A percentile compares a stretch with the other conserved stretches of the same genome.
These are phyloP conservation scores for Ostrea edulis DNA, from an alignment of 1,140 invertebrate genomes.

Conservation along the genomic window DNA sequence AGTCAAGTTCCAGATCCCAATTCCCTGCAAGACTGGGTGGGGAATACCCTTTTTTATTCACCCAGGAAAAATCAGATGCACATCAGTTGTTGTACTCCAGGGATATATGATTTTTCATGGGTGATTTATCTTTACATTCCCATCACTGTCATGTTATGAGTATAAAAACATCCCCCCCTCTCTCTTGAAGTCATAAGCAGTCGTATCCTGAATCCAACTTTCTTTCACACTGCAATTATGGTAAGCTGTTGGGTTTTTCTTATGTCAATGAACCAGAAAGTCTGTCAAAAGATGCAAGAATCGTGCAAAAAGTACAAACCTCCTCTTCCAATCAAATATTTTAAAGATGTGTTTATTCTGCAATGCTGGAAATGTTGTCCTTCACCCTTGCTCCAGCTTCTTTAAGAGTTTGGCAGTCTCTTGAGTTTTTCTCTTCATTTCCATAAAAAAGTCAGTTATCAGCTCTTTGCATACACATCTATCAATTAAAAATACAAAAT, in stretches of 20 bases:
- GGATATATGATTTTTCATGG: no score
- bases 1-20: no score
- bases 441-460: constrained; percentile 31
- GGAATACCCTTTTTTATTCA: no score
- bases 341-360: background rate
- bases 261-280: background rate
- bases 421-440: constrained; percentile 10
- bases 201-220: no score
- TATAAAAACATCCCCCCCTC: no score
- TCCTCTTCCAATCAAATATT: constrained; percentile 4
- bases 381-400: background rate
- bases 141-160: no score
- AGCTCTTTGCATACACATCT: background rate
- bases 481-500: constrained; percentile 14
- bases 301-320: background rate
- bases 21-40: no score
- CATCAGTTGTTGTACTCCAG: no score
- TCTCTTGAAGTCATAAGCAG: no score
- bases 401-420: background rate
- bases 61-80: no score
- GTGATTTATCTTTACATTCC: no score
- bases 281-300: constrained; percentile 2
- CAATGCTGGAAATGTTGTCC: background rate
- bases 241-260: no score
- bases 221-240: background rate